These are phyloP conservation scores for Enhydra lutris DNA, from an alignment of 2,113 vertebrate species.

Conservation along the genomic window DNA sequence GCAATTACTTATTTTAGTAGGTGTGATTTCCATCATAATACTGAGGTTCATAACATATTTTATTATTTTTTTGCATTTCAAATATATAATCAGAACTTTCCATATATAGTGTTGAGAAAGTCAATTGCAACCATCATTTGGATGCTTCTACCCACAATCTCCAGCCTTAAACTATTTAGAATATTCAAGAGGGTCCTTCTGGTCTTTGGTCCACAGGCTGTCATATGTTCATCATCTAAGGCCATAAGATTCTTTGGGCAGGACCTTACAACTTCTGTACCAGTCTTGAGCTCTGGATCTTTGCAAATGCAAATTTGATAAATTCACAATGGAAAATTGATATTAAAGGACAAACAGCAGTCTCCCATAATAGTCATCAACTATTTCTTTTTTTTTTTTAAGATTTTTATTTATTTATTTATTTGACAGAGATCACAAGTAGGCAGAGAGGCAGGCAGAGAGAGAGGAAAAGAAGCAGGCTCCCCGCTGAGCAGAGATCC, in stretches of 20 bases:
- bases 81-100: not conserved
- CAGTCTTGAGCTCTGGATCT: not conserved
- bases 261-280: not conserved
- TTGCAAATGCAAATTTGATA: not conserved
- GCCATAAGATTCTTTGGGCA: not conserved
- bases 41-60: not conserved
- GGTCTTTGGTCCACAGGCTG: not conserved
- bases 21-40: not conserved
- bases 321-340: not conserved
- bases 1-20: not conserved
- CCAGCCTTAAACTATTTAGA: not conserved
- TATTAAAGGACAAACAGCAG: not conserved
- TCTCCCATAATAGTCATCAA: not conserved
- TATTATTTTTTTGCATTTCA: not conserved
- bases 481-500: no score
- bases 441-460: no score
- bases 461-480: no score
- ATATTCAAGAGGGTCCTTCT: not conserved
- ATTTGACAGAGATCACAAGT: no score
- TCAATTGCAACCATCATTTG: not conserved
- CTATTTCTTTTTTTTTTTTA: not conserved
- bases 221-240: not conserved
- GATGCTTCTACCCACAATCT: not conserved
- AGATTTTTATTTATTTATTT: no score
- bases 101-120: not conserved